Evolutionary conservation across 2,888 invertebrate genomes (phyloP).

Genomic region (Dioctria linearis): DNA sequence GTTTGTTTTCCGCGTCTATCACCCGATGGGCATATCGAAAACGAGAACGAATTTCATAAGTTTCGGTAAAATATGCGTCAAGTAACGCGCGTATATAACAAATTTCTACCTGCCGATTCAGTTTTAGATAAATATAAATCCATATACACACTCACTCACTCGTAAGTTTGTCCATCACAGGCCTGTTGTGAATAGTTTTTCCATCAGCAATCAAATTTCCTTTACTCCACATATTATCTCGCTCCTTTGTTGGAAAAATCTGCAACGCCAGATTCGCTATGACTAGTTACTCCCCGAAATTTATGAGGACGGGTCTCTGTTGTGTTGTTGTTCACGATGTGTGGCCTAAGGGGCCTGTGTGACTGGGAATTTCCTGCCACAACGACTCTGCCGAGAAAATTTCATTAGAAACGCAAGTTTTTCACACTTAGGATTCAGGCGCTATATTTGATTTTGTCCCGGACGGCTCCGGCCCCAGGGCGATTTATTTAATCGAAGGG

Average conservation of each 20-base stretch:
- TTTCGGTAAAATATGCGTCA: slow-evolving; percentile 58
- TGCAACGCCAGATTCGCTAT: slow-evolving; percentile 49
- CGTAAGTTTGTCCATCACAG: background rate
- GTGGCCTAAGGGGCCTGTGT: slow-evolving; percentile 1
- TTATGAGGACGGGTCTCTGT: slow-evolving; percentile 32
- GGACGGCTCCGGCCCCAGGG: background rate
- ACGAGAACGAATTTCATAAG: slow-evolving; percentile 56
- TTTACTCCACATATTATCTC: background rate
- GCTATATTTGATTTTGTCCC: background rate
- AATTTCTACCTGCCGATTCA: slow-evolving; percentile 23
- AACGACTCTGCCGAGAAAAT: slow-evolving; percentile 28
- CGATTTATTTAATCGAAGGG: background rate
- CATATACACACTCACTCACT: background rate
- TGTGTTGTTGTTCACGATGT: background rate
- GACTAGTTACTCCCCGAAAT: slow-evolving; percentile 51
- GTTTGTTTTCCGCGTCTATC: slow-evolving; percentile 24
- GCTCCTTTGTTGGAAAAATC: slow-evolving; percentile 28
- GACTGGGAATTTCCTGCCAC: background rate
- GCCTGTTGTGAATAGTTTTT: background rate
- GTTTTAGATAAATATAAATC: slow-evolving; percentile 1
- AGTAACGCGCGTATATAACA: slow-evolving; percentile 55
- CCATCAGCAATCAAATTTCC: slow-evolving; percentile 33
- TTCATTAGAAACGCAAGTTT: slow-evolving; percentile 52
- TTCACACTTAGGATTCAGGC: slow-evolving; percentile 10
- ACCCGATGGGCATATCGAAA: slow-evolving; percentile 29